These are phyloP conservation scores for Indicator indicator DNA, from an alignment of 2,113 vertebrate species.

Conservation along the genomic window DNA sequence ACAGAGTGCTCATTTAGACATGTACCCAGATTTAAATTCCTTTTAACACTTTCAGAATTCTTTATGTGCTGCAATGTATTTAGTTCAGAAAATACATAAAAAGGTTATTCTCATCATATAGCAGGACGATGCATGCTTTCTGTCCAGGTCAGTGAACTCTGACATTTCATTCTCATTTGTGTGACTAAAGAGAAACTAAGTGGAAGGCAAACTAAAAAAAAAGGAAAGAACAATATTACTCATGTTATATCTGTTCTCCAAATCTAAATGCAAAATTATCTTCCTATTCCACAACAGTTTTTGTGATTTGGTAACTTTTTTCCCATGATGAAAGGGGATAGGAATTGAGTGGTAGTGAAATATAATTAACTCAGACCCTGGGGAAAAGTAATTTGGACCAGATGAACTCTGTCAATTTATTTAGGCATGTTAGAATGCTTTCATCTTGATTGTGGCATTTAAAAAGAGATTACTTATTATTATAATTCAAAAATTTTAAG, in stretches of 20 bases:
- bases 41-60: not conserved
- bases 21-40: not conserved
- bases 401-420: not conserved
- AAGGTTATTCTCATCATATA: not conserved
- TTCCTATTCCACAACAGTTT: not conserved
- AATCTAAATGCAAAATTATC: not conserved
- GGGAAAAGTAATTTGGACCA: not conserved
- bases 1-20: not conserved
- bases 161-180: not conserved
- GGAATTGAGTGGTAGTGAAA: not conserved
- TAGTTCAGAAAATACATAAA: not conserved
- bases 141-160: not conserved
- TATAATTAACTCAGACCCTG: not conserved
- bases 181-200: not conserved
- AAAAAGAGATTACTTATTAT: not conserved
- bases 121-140: not conserved
- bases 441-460: not conserved
- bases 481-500: not conserved
- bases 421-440: not conserved
- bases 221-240: not conserved
- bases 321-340: not conserved
- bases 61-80: not conserved
- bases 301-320: not conserved
- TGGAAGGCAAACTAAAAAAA: not conserved
- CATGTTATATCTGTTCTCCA: not conserved